A percentile compares a stretch with the other conserved stretches of the same genome.
Evolutionary conservation across 2,113 vertebrate species (phyloP).

Genomic region (Eurystomus gularis): DNA sequence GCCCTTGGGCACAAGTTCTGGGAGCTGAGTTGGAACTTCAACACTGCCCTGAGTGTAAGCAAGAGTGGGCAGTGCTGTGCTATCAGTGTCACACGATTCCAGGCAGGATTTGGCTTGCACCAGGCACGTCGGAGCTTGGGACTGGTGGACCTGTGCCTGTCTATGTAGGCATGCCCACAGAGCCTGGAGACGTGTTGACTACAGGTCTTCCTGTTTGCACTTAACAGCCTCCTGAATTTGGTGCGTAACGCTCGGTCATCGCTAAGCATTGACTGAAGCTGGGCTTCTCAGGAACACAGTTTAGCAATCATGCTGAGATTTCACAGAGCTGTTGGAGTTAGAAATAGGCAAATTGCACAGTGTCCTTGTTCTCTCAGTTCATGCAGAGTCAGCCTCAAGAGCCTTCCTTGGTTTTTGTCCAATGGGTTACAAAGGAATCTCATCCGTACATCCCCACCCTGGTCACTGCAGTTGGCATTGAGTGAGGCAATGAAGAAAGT

Average conservation of each 20-base stretch:
- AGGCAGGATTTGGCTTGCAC: not conserved
- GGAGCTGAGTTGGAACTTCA: rapidly evolving
- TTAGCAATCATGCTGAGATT: not conserved
- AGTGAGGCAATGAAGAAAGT: not conserved
- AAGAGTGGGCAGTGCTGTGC: rapidly evolving
- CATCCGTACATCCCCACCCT: rapidly evolving
- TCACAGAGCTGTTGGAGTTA: not conserved
- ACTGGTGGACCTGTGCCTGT: too few species aligned
- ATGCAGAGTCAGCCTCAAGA: not conserved
- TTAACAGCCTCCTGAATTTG: not conserved
- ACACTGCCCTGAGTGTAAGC: rapidly evolving
- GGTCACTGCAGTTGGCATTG: rapidly evolving
- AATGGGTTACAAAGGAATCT: not conserved
- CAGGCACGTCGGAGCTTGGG: not conserved
- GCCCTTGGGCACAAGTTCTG: rapidly evolving
- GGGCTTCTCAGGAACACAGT: not conserved
- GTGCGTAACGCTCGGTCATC: not conserved
- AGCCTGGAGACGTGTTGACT: not conserved
- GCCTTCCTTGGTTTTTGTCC: not conserved
- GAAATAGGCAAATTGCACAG: not conserved
- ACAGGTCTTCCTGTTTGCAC: not conserved
- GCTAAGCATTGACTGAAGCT: not conserved
- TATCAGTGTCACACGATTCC: not conserved
- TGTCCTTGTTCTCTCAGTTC: not conserved
- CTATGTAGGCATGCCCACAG: not conserved